Percentiles rank a stretch among this genome's conserved stretches.
phyloP scores from a whole-genome alignment of 2,888 invertebrate genomes.

The Drosophila anomelani region DNA sequence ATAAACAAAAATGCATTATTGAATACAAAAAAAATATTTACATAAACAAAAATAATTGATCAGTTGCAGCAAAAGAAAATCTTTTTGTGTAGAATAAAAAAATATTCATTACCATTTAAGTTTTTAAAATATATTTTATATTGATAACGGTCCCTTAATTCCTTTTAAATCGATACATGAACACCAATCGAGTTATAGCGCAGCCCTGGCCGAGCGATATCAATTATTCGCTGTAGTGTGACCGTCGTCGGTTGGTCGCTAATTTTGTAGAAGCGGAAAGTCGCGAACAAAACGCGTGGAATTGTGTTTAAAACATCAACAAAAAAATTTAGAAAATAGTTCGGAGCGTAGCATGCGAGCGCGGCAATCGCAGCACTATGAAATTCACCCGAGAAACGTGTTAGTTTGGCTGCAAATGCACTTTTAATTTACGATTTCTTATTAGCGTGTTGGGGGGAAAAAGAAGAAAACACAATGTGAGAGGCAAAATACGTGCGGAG shows the following conservation, averaged over 20 bases:
- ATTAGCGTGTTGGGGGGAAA: slow-evolving; percentile 70
- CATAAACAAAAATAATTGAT: too few relatives aligned
- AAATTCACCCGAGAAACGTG: slow-evolving; percentile 64
- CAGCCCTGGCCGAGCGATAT: slow-evolving; percentile 16
- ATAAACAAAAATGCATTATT: background rate
- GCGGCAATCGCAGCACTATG: slow-evolving; percentile 48
- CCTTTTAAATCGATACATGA: background rate
- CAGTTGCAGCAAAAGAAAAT: too few relatives aligned
- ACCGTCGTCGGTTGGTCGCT: slow-evolving; percentile 30
- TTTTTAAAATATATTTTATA: too few relatives aligned
- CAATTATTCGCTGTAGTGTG: slow-evolving; percentile 13
- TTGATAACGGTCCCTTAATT: too few relatives aligned
- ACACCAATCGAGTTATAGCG: background rate
- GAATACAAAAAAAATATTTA: background rate
- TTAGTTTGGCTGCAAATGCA: slow-evolving; percentile 59
- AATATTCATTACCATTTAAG: too few relatives aligned
- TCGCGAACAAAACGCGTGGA: slow-evolving; percentile 75
- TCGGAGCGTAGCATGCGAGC: slow-evolving; percentile 45
- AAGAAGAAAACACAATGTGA: slow-evolving; percentile 73
- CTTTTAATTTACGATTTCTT: slow-evolving; percentile 63
- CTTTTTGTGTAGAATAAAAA: too few relatives aligned
- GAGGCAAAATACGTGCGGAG: slow-evolving; percentile 61
- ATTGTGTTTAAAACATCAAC: slow-evolving; percentile 63
- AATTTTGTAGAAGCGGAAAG: slow-evolving; percentile 39
- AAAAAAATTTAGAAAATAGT: slow-evolving; percentile 56